These are phyloP conservation scores for Redunca redunca DNA, from an alignment of 2,113 vertebrate species.

Conservation along the genomic window DNA sequence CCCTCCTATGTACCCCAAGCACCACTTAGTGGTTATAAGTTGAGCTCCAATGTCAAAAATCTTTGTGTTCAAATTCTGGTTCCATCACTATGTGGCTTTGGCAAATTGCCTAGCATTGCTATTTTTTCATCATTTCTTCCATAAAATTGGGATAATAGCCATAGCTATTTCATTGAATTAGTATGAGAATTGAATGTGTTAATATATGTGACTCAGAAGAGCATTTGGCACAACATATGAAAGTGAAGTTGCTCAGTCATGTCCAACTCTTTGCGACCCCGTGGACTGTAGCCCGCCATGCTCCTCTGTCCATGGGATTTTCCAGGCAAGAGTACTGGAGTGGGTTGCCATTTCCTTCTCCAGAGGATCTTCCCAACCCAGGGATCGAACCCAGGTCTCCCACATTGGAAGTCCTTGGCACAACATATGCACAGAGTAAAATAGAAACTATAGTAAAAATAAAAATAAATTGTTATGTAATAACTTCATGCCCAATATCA, in stretches of 20 bases:
- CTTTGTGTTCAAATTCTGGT: not conserved
- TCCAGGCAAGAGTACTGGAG: no score
- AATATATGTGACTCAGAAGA: not conserved
- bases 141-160: not conserved
- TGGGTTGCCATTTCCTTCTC: no score
- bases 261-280: no score
- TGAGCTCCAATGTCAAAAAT: not conserved
- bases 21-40: not conserved
- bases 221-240: not conserved
- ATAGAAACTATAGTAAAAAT: not conserved
- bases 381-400: no score
- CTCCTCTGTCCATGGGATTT: no score
- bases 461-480: not conserved
- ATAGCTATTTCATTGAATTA: not conserved
- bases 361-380: no score
- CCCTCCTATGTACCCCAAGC: not conserved
- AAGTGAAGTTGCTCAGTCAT: no score
- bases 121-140: not conserved
- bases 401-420: no score
- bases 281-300: no score
- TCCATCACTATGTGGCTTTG: not conserved
- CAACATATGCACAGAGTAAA: not conserved
- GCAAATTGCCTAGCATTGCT: not conserved
- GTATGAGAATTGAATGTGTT: not conserved
- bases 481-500: not conserved